Conservation (phyloP, 2,797 vertebrate species). For the Ciconia nigra region DNA sequence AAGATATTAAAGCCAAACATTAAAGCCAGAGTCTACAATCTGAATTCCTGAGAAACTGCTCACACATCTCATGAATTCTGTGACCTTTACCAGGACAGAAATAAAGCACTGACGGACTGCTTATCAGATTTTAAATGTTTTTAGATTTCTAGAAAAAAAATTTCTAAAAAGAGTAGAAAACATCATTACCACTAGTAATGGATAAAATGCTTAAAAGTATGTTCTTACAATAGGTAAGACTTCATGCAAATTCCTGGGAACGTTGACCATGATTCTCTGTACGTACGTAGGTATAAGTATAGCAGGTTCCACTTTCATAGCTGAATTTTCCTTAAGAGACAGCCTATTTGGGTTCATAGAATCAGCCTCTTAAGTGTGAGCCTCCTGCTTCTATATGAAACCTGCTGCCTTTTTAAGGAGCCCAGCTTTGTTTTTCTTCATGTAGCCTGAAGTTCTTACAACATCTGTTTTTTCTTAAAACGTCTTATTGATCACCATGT, state of each 20-base stretch:
- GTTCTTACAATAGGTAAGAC: neutral
- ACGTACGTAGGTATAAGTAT: neutral
- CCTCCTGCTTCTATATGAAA: neutral
- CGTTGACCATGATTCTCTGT: neutral
- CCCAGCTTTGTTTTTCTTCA: neutral
- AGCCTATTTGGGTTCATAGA: neutral
- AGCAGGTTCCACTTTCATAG: neutral
- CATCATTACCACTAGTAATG: neutral
- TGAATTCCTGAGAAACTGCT: neutral
- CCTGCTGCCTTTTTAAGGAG: neutral
- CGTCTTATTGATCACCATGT: neutral
- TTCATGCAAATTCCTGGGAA: neutral
- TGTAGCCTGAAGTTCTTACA: neutral
- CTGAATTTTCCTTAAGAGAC: neutral
- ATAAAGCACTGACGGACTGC: neutral
- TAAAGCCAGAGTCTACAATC: neutral
- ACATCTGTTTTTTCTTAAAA: neutral
- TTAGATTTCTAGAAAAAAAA: neutral
- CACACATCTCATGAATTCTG: neutral
- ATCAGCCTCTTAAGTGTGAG: neutral
- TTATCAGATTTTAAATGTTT: neutral
- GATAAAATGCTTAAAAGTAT: neutral
- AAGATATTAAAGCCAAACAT: neutral
- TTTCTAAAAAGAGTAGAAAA: neutral
- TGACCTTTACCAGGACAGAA: neutral